Evolutionary conservation across 1,140 invertebrate genomes (phyloP).

Genomic region (Tribolium castaneum): DNA sequence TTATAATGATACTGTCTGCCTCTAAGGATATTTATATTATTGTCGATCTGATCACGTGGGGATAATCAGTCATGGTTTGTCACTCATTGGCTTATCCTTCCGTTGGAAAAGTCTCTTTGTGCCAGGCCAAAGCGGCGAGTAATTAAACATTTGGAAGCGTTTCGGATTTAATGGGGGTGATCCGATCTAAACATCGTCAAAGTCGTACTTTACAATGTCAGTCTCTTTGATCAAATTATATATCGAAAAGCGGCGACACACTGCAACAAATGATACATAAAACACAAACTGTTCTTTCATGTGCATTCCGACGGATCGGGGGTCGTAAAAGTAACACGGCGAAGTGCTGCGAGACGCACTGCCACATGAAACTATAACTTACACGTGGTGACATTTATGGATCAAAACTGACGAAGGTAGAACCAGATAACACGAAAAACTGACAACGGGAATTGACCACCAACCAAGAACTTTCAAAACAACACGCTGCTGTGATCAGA

Average conservation of each 20-base stretch:
- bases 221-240: conserved; percentile 51
- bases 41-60: conserved; percentile 41
- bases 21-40: conserved; percentile 40
- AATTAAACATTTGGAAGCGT: conserved; percentile 1
- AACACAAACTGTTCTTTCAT: conserved; percentile 48
- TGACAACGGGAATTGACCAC: background rate
- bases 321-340: conserved; percentile 36
- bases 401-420: conserved; percentile 26
- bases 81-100: conserved; percentile 35
- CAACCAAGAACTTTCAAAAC: background rate
- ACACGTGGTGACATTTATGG: conserved; percentile 51
- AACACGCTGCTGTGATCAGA: no score
- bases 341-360: conserved; percentile 39
- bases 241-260: conserved; percentile 40
- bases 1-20: conserved; percentile 37
- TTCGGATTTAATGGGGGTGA: conserved; percentile 3
- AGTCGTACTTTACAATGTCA: conserved; percentile 45
- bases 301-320: conserved; percentile 37
- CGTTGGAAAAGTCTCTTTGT: background rate
- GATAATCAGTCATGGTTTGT: conserved; percentile 45
- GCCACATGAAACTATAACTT: conserved; percentile 52
- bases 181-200: conserved; percentile 44
- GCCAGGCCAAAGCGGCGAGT: background rate
- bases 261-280: conserved; percentile 51
- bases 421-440: background rate